Evolutionary conservation across 2,888 invertebrate genomes (phyloP), one percentile per base, ranked within the genome.

Genomic region (Lymantria dispar): DNA sequence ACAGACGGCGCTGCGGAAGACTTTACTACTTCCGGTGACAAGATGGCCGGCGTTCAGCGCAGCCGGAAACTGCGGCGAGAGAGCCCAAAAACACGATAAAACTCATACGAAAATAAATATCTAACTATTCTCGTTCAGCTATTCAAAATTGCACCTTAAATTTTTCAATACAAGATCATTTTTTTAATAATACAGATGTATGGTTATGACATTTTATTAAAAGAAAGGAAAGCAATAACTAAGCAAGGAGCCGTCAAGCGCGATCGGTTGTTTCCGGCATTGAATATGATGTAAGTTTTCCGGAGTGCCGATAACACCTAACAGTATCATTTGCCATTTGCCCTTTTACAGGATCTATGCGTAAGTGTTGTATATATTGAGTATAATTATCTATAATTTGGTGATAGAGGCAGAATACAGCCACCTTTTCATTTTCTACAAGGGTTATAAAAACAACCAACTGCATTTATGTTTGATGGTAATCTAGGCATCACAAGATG

Each of bases 11-110:
- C 69, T 80, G 64, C 87, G 90, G 90, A 91, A 91, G 89, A 85
- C 84, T 89, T 91, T 91, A 91, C 90, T 88, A 91, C 90, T 91
- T 91, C 91, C 91, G 80, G 70, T 80, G 81, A 83, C 88, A 89
- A 89, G 88, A 89, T 88, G 89, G 88, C 87, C 79, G 82, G 76
- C 81, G 80, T 82, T 85, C 82, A 82, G 76, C 76, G 78, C 78
- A 74, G 67, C 80, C 81, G 89, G 88, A 89, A 86, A 83, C 86
- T 83, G 83, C 67, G 80, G 81, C 77, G 78, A 72, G 72, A 76
- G 73, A 74, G 65, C 78, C 78, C 76, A 71, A 78, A 78, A 76
- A 85, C 85, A 83, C 72, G 80, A 80, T 78, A 76, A 76, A 65
- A 61, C 50, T 58, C 42, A 45, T 43, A 33, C 41, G 7, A 0